Percentiles rank a stretch among this genome's conserved stretches.
Conservation (phyloP, 1,140 invertebrate species). For the Apis laboriosa region DNA sequence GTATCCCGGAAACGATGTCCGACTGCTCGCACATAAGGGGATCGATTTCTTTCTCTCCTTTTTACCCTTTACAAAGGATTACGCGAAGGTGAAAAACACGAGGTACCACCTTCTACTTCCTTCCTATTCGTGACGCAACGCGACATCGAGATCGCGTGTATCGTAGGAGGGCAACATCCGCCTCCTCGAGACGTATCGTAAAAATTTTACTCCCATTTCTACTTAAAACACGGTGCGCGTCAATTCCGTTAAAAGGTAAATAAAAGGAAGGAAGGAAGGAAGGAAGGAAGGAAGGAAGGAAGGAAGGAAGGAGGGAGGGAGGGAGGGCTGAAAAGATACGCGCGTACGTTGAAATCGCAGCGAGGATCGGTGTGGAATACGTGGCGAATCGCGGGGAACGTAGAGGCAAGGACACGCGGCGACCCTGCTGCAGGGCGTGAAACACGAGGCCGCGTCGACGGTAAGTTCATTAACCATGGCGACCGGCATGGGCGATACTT, state of each 20-base stretch:
- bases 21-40: background rate
- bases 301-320: too few species aligned
- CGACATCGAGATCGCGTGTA: too few species aligned
- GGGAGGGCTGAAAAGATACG: too few species aligned
- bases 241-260: too few species aligned
- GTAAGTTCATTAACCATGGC: constrained; percentile 65
- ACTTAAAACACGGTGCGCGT: too few species aligned
- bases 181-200: too few species aligned
- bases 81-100: background rate
- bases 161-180: too few species aligned
- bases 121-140: background rate
- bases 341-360: too few species aligned
- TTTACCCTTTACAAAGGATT: background rate
- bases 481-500: constrained; percentile 46
- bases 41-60: background rate
- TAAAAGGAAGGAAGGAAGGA: too few species aligned
- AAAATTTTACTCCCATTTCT: too few species aligned
- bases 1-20: background rate
- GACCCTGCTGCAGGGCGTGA: constrained; percentile 75
- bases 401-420: constrained; percentile 54
- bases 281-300: too few species aligned
- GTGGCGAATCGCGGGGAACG: background rate
- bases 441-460: constrained; percentile 76
- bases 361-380: background rate
- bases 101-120: too few species aligned